These are phyloP conservation scores for Onychorhynchus coronatus DNA, from an alignment of 2,113 vertebrate species.

Conservation along the genomic window DNA sequence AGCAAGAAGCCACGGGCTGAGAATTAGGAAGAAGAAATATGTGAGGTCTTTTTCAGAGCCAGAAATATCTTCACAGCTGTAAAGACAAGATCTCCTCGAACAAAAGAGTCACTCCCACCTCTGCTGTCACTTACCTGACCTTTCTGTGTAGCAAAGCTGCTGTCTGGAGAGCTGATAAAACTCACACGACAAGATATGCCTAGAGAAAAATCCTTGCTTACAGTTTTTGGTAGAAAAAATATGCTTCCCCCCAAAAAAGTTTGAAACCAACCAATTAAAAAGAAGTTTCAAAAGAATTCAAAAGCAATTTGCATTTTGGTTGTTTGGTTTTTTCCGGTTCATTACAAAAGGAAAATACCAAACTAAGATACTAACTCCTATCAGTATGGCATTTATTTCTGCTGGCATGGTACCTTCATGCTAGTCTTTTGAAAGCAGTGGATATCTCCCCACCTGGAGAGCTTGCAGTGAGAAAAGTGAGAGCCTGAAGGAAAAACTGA, in stretches of 20 bases:
- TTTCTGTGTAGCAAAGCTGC: background rate
- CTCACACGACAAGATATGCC: background rate
- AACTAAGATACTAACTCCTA: background rate
- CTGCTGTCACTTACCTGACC: background rate
- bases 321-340: background rate
- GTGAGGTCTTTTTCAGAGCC: background rate
- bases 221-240: background rate
- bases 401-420: background rate
- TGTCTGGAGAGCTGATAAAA: background rate
- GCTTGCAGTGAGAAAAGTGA: background rate
- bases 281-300: background rate
- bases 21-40: background rate
- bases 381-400: background rate
- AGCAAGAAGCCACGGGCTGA: background rate
- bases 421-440: background rate
- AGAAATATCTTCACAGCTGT: background rate
- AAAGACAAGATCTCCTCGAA: background rate
- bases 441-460: background rate
- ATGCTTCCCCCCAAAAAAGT: rapidly evolving
- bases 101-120: background rate
- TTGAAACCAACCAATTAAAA: background rate
- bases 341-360: background rate
- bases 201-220: background rate
- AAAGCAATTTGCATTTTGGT: background rate
- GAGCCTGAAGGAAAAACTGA: background rate